Evolutionary conservation across 2,113 vertebrate genomes (phyloP).

Genomic region (Lipophrys pholis): DNA sequence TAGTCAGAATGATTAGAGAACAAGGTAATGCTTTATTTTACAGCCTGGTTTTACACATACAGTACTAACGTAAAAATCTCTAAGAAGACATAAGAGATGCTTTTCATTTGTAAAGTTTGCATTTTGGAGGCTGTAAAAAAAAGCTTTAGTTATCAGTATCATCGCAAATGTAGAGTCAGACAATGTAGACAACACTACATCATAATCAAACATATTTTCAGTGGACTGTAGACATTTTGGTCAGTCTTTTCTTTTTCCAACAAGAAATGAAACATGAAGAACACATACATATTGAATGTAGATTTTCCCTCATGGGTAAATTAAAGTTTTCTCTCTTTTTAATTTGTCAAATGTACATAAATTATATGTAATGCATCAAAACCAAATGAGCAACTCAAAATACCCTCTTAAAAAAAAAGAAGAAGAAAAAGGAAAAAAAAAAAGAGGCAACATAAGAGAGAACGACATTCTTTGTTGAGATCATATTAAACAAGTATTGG

Average conservation of each 20-base stretch:
- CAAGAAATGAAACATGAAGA: slow-evolving; percentile 63
- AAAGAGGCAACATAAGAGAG: slow-evolving; percentile 74
- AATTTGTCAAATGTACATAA: slow-evolving; percentile 87
- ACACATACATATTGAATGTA: slow-evolving; percentile 73
- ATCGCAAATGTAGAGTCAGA: slow-evolving; percentile 65
- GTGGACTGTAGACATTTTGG: slow-evolving; percentile 40
- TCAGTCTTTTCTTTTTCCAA: slow-evolving; percentile 31
- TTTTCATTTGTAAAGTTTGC: slow-evolving; percentile 51
- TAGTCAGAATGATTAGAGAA: slow-evolving; percentile 59
- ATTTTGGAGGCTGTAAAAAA: slow-evolving; percentile 77
- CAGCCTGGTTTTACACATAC: slow-evolving; percentile 67
- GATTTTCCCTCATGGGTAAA: slow-evolving; percentile 79
- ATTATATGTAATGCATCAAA: slow-evolving; percentile 84
- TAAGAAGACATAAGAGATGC: slow-evolving; percentile 49
- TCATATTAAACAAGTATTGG: slow-evolving; percentile 81
- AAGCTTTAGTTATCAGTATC: slow-evolving; percentile 69
- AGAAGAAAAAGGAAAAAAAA: slow-evolving; percentile 59
- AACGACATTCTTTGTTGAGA: slow-evolving; percentile 85
- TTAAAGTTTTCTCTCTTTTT: slow-evolving; percentile 82
- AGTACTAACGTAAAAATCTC: slow-evolving; percentile 61
- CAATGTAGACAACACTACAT: slow-evolving; percentile 64
- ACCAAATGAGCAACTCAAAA: slow-evolving; percentile 80
- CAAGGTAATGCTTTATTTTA: slow-evolving; percentile 73
- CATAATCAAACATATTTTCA: slow-evolving; percentile 55
- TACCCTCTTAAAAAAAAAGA: slow-evolving; percentile 65